Evolutionary conservation across 2,797 vertebrate genomes (phyloP), one percentile per base, ranked within the genome.

Genomic region (Gymnocypris eckloni): DNA sequence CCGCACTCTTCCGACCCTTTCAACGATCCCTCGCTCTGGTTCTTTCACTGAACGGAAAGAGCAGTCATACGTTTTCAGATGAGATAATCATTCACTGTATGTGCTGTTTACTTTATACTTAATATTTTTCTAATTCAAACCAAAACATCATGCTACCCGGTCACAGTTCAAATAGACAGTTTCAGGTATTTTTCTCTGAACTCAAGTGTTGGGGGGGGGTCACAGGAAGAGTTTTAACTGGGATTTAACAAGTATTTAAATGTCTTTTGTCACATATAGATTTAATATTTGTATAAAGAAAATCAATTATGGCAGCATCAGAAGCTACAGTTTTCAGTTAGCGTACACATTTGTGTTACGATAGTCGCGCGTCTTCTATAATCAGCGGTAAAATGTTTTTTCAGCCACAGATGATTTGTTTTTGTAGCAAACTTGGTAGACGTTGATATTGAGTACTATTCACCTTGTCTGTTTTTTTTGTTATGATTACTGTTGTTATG

Each of bases 171-270:
- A 86, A 89, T 28, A 79, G 81, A 89, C 71, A 77, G 91, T 88
- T 93, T 91, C 86, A 91, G 89, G 88, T 71, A 71, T 92, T 92
- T 89, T 89, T 90, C 90, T 87, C 90, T 45, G 11, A 54, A 48
- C 43, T 85, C 50, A 41, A 56, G 64, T 85, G 69, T 88, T 69
- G 41, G 67, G 61, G 87, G 86, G 78, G 88, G 89, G 89, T 87
- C 87, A 80, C 83, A 87, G 7, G 52, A 69, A 83, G 81, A 78
- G 52, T 72, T 64, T 20, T 66, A 66, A 87, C 73, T 10, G 52
- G 88, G 92, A 82, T 91, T 82, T 94, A 93, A 94, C 59, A 83
- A 89, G 93, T 95, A 95, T 96, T 95, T 95, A 94, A 95, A 93
- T 92, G 93, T 95, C 87, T 91, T 93, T 91, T 90, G 93, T 89